Evolutionary conservation across 35 echinoderm and acorn worm genomes (phyloP).

Genomic region (Ophioderma brevispina): DNA sequence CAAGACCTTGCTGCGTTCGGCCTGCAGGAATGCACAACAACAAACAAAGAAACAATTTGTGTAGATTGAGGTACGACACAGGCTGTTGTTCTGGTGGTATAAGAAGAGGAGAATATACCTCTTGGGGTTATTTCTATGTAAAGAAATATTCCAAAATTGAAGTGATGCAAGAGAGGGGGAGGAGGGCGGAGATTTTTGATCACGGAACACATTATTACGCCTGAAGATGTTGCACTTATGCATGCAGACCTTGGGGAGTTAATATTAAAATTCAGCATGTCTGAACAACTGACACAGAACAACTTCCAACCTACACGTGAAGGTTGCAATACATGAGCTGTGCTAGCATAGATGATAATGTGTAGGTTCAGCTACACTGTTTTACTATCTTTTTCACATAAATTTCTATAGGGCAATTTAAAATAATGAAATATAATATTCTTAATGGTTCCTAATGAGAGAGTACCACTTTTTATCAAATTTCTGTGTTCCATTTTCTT

Average conservation of each 20-base stretch:
- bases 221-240: neutral
- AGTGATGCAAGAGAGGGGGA: neutral
- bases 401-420: neutral
- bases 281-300: neutral
- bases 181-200: neutral
- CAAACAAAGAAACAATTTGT: neutral
- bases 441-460: too few species aligned
- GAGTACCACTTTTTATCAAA: too few species aligned
- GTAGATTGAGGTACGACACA: neutral
- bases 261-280: neutral
- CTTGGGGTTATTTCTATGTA: neutral
- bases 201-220: neutral
- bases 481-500: too few species aligned
- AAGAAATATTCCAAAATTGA: neutral
- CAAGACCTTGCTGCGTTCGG: conserved; percentile 61
- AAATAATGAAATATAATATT: neutral
- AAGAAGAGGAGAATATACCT: neutral
- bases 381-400: neutral
- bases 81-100: neutral
- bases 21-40: conserved; percentile 43
- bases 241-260: neutral
- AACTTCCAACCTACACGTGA: neutral
- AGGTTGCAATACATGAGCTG: neutral
- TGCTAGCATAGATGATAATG: neutral
- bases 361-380: neutral